These are phyloP conservation scores for Argopecten irradians DNA, from an alignment of 1,140 invertebrate species.

Conservation along the genomic window DNA sequence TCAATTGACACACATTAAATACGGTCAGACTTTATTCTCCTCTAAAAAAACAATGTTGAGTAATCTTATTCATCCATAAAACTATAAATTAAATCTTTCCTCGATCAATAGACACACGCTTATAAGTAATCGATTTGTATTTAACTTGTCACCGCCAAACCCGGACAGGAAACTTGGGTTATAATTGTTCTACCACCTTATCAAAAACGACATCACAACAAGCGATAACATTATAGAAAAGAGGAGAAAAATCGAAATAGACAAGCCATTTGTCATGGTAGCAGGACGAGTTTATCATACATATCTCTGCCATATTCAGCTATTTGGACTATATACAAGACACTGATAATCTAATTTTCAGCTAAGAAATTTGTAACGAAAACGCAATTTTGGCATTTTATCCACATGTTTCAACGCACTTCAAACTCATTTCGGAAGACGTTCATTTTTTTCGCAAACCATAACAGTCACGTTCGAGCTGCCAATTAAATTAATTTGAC, in stretches of 20 bases:
- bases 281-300: background rate
- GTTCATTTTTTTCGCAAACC: background rate
- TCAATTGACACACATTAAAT: background rate
- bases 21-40: background rate
- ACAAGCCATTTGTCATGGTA: background rate
- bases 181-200: background rate
- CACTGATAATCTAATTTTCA: background rate
- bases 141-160: conserved; percentile 8
- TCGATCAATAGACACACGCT: background rate
- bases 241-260: background rate
- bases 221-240: background rate
- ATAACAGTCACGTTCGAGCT: background rate
- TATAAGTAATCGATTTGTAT: conserved; percentile 19
- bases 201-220: background rate
- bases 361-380: background rate
- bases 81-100: conserved; percentile 11
- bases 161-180: background rate
- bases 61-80: background rate
- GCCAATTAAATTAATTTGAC: background rate
- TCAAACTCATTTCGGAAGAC: background rate
- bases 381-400: background rate
- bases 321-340: background rate
- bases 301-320: background rate
- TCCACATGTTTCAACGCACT: background rate
- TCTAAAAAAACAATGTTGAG: background rate